Evolutionary conservation across 2,888 invertebrate genomes (phyloP).

Genomic region (Macroteleia sp.): DNA sequence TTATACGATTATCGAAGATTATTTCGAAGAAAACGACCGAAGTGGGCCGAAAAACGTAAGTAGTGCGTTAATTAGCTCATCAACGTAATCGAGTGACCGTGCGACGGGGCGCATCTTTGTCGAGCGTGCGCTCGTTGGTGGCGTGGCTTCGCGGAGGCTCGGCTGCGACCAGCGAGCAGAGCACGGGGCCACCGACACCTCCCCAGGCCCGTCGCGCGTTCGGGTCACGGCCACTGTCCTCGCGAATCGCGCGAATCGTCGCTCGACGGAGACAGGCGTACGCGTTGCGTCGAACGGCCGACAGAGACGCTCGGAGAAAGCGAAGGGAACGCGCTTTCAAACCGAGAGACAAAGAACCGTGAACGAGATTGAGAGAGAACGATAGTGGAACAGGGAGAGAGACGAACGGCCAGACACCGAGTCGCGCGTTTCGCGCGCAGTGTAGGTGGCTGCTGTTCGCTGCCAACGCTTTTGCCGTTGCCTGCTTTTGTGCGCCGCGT

Average conservation of each 20-base stretch:
- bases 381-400: background rate
- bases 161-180: slow-evolving; percentile 29
- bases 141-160: slow-evolving; percentile 73
- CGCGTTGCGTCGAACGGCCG: slow-evolving; percentile 29
- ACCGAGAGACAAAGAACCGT: slow-evolving; percentile 22
- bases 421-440: slow-evolving; percentile 17
- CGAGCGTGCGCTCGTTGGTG: slow-evolving; percentile 67
- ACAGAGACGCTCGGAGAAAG: slow-evolving; percentile 9
- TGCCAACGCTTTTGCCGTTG: slow-evolving; percentile 18
- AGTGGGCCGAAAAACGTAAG: no score
- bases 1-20: no score
- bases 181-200: slow-evolving; percentile 80
- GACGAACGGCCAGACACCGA: slow-evolving; percentile 23
- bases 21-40: no score
- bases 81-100: background rate
- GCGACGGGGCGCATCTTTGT: slow-evolving; percentile 75
- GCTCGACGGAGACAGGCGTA: slow-evolving; percentile 24
- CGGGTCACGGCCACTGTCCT: slow-evolving; percentile 82
- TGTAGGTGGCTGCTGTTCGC: slow-evolving; percentile 33
- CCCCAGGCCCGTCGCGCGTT: slow-evolving; percentile 73
- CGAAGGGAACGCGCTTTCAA: slow-evolving; percentile 32
- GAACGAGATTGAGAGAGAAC: slow-evolving; percentile 15
- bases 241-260: slow-evolving; percentile 66
- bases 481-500: slow-evolving; percentile 5
- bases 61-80: slow-evolving; percentile 13